These are phyloP conservation scores for Drosophila ohnishii DNA, from an alignment of 1,140 invertebrate species.

Conservation along the genomic window DNA sequence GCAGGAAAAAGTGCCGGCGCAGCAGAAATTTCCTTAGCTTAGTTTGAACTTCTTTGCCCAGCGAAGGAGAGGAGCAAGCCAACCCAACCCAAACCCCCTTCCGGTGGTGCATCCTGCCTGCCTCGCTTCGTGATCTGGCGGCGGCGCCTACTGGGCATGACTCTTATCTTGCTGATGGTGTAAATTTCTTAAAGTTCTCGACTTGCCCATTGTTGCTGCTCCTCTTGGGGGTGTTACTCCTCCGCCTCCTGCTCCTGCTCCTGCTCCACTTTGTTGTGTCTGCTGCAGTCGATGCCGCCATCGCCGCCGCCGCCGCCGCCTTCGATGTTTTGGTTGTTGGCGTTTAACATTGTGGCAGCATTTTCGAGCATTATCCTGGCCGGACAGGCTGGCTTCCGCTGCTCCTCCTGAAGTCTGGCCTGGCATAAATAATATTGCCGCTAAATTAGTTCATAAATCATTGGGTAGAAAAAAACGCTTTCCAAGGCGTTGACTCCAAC, in stretches of 20 bases:
- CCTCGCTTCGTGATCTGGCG: constrained; percentile 43
- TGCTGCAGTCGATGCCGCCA: constrained; percentile 8
- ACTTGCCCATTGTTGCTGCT: constrained; percentile 66
- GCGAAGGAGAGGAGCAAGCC: neutral
- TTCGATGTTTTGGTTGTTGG: constrained; percentile 20
- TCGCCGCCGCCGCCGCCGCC: neutral
- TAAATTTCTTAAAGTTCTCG: constrained; percentile 78
- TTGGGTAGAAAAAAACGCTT: constrained; percentile 27
- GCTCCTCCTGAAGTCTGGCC: constrained; percentile 7
- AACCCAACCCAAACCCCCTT: neutral
- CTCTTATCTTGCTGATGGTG: constrained; percentile 80
- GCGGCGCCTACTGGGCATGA: constrained; percentile 44
- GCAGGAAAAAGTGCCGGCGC: constrained; percentile 60
- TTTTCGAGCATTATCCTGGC: constrained; percentile 35
- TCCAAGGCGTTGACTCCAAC: constrained; percentile 35
- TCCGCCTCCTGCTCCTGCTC: neutral
- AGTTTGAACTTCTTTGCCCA: constrained; percentile 64
- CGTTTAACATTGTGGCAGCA: constrained; percentile 42
- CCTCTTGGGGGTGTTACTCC: constrained; percentile 26
- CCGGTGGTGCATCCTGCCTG: constrained; percentile 15
- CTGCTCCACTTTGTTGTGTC: constrained; percentile 22
- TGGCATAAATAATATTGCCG: constrained; percentile 61
- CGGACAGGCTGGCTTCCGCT: neutral
- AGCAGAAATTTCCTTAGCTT: constrained; percentile 70
- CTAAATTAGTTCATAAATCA: constrained; percentile 77